Evolutionary conservation across 2,888 invertebrate genomes (phyloP), one percentile per base, ranked within the genome.

Genomic region (Polia nebulosa): DNA sequence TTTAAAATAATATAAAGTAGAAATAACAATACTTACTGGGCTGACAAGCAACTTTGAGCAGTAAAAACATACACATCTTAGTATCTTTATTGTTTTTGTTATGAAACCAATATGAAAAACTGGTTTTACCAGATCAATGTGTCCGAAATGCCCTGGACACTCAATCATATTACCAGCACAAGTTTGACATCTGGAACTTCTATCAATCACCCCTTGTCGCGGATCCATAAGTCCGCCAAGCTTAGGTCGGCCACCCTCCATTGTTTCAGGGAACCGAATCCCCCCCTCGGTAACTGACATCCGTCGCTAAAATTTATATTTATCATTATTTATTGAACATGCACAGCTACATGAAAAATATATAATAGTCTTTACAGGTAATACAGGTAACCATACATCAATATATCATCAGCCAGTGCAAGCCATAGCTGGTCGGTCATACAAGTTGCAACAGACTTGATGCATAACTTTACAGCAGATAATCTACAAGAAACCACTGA

Each of bases 71-170:
- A 99, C 99, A 94, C 99, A 99, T 93, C 99, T 96, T n/a, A 99
- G 95, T 72, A 99, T 97, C 95, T 99, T 99, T 79, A 99, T 98
- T 0, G 98, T 98, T 95, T 99, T 99, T 41, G 99, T 99, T 60
- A 99, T 96, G 89, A 99, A 99, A 44, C 99, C 99, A 89, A 99
- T 98, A 91, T 99, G 99, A 93, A 99, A 99, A 0, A 99, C 99
- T 25, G 99, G 99, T 92, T 99, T 99, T 0, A 99, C 98, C 81
- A 99, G 96, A 93, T 99, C 99, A 86, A 99, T 98, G 92, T 99
- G 99, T 5, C 99, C 99, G 95, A 99, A 99, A 93, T 99, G 99
- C 2, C 99, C 99, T 3, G 99, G 99, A 91, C 99, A 99, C 92
- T 99, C 99, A 0, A 99, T 98, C 98, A 99, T 99, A 89, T 99